Conservation (phyloP, 2,113 vertebrate genomes). For the Stegostoma tigrinum region DNA sequence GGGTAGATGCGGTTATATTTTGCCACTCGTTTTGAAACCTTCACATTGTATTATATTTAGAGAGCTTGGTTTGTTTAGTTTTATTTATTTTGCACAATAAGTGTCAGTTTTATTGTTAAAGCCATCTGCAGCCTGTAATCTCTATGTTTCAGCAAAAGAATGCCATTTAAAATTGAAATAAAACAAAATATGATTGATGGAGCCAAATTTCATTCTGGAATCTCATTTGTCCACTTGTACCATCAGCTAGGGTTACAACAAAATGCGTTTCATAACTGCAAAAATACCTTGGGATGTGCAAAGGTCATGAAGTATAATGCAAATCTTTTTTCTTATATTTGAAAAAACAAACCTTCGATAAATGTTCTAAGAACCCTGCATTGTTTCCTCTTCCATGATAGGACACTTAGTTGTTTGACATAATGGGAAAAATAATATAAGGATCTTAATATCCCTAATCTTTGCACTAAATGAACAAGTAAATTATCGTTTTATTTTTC, state of each 20-base stretch:
- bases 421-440: not conserved
- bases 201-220: too few relatives aligned
- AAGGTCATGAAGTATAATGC: not conserved
- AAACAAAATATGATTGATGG: too few relatives aligned
- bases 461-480: not conserved
- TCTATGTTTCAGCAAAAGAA: too few relatives aligned
- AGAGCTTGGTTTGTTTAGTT: too few relatives aligned
- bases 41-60: too few relatives aligned
- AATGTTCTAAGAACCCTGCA: not conserved
- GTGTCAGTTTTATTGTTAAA: too few relatives aligned
- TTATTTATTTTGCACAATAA: too few relatives aligned
- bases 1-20: too few relatives aligned
- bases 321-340: not conserved
- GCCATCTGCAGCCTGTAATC: too few relatives aligned
- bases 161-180: too few relatives aligned
- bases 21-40: too few relatives aligned
- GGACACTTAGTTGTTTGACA: not conserved
- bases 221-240: too few relatives aligned
- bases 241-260: not conserved
- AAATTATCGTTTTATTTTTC: not conserved
- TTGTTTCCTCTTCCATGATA: not conserved
- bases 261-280: not conserved
- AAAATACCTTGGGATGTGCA: not conserved
- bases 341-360: not conserved
- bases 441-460: not conserved